Evolutionary conservation across 1,140 invertebrate species (phyloP).

Genomic region (Teleopsis dalmanni): DNA sequence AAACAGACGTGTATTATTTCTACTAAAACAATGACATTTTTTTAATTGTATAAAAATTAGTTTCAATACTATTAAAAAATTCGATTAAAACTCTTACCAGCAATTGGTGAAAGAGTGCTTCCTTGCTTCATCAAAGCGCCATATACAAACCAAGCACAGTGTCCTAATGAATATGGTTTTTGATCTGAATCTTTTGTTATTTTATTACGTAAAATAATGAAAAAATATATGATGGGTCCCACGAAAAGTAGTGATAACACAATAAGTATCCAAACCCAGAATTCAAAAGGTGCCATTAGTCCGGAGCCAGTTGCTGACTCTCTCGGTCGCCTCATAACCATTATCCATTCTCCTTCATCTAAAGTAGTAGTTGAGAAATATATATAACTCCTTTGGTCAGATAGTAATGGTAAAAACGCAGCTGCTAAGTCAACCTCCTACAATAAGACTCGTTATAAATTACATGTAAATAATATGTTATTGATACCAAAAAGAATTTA

Average conservation of each 20-base stretch:
- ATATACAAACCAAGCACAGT: constrained; percentile 80
- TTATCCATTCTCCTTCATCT: constrained; percentile 66
- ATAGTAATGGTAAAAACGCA: constrained; percentile 65
- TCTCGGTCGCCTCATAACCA: constrained; percentile 68
- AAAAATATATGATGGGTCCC: constrained; percentile 68
- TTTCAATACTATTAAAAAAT: too few relatives aligned
- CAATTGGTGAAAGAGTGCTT: constrained; percentile 64
- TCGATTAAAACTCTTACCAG: too few relatives aligned
- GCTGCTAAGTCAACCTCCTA: constrained; percentile 69
- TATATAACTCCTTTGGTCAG: constrained; percentile 50
- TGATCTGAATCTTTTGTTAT: constrained; percentile 50
- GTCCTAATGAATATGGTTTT: constrained; percentile 53
- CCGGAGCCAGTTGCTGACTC: constrained; percentile 77
- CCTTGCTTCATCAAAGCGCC: constrained; percentile 83
- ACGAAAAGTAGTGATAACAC: constrained; percentile 61
- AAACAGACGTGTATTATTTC: too few relatives aligned
- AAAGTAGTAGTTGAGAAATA: constrained; percentile 56
- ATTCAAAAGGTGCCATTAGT: constrained; percentile 69
- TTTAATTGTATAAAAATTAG: too few relatives aligned
- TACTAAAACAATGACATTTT: too few relatives aligned
- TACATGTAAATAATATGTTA: background rate
- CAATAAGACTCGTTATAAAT: background rate
- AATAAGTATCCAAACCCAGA: constrained; percentile 69
- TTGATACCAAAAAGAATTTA: background rate
- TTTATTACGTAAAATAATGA: constrained; percentile 57